Percentiles rank a stretch among this genome's conserved stretches.
Evolutionary conservation across 2,113 vertebrate species (phyloP).

Genomic region (Hydrochoerus hydrochaeris): DNA sequence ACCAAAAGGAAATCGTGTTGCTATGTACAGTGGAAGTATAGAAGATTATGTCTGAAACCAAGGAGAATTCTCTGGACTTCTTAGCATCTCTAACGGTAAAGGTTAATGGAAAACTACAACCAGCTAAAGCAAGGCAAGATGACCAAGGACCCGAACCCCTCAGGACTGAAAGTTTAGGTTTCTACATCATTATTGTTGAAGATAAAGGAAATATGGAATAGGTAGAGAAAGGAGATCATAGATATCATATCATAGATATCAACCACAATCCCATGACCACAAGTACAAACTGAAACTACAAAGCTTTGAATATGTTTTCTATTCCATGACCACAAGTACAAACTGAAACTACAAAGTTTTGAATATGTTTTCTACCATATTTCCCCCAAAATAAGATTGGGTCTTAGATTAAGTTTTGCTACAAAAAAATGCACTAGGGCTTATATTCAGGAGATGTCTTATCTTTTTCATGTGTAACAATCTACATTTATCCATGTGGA

Average conservation of each 20-base stretch:
- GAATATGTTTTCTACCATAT: background rate
- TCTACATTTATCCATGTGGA: background rate
- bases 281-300: background rate
- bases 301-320: background rate
- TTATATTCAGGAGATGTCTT: background rate
- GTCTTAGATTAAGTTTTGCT: background rate
- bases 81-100: background rate
- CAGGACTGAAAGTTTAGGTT: background rate
- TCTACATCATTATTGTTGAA: background rate
- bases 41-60: background rate
- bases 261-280: background rate
- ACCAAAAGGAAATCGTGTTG: background rate
- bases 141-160: background rate
- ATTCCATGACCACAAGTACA: background rate
- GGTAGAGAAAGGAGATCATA: background rate
- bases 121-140: background rate
- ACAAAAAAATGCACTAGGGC: background rate
- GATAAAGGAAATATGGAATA: background rate
- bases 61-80: background rate
- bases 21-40: background rate
- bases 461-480: background rate
- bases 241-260: background rate
- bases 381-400: background rate
- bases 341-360: background rate
- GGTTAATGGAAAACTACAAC: background rate